Conservation (phyloP, 2,888 invertebrate species). For the Mesochorus sp. region DNA sequence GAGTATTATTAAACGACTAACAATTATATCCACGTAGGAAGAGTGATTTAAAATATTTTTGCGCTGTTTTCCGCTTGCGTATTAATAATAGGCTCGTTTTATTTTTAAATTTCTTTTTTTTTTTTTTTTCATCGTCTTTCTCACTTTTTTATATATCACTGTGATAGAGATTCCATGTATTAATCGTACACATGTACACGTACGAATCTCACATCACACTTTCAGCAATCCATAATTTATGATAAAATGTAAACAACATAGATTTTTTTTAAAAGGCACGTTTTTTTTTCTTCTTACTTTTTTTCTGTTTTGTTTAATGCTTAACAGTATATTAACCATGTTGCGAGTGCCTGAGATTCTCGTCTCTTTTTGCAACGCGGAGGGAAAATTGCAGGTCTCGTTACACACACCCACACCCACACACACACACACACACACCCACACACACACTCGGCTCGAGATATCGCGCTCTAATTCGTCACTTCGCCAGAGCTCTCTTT, state of each 20-base stretch:
- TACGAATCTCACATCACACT: slow-evolving; percentile 10
- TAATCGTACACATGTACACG: slow-evolving; percentile 35
- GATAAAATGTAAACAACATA: slow-evolving; percentile 40
- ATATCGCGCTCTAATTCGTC: neutral
- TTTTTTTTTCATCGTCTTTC: neutral
- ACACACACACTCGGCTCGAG: too few relatives aligned
- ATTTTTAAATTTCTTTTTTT: too few relatives aligned
- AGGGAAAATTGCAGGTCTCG: slow-evolving; percentile 34
- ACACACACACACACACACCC: too few relatives aligned
- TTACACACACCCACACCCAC: too few relatives aligned
- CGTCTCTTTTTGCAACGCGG: slow-evolving; percentile 5
- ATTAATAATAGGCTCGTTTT: slow-evolving; percentile 15
- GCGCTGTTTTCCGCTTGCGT: slow-evolving; percentile 16
- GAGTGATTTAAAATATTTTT: slow-evolving; percentile 45
- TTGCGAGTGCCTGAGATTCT: slow-evolving; percentile 19
- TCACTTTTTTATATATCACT: slow-evolving; percentile 15
- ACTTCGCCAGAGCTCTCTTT: neutral
- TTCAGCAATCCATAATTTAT: slow-evolving; percentile 35
- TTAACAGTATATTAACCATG: slow-evolving; percentile 11
- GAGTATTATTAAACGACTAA: neutral
- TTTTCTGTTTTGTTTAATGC: neutral
- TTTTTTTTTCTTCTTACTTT: slow-evolving; percentile 18
- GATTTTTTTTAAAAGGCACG: slow-evolving; percentile 55
- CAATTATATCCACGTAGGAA: slow-evolving; percentile 11
- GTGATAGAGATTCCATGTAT: slow-evolving; percentile 22